Base-by-base conservation (phyloP, 1,140 invertebrate species). In the Zeugodacus cucurbitae region DNA sequence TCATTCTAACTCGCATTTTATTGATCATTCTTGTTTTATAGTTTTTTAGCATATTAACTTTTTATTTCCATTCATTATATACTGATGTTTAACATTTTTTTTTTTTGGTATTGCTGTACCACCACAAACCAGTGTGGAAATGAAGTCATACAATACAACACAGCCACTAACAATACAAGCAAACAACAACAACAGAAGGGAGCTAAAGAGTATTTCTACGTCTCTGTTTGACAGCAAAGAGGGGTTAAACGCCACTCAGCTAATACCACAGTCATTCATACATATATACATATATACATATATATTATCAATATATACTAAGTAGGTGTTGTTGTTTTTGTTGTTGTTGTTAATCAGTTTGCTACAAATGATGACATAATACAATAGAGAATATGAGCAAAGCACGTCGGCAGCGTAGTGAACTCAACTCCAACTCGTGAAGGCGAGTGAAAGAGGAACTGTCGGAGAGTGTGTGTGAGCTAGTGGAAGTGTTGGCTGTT, bases 331-430 rank as follows among this genome's bases (percentile, higher is more conserved):
- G 14, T 70, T 26, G 6, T 14, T 48, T 20, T 41, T 82, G 17
- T 74, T 74, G 32, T 74, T 74, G 34, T 48, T 44, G 20, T 26
- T 37, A 37, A 74, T 4, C 32, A 74, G 32, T 82, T 70, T 82
- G 26, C 74, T 34, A 82, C 74, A 48, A 82, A 82, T 82, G 41
- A 82, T 82, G 74, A 82, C 74, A 48, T 82, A 82, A 82, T 82
- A 29, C 74, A 29, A 11, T 26, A 82, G 17, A 82, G 74, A 48
- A 48, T 82, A 54, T 48, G 41, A 44, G 41, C 74, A 22, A 2
- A 26, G 41, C n/a, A 11, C 58, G 26, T 26, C 58, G 8, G 1
- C 22, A 8, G 58, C 11, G 41, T 26, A 82, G 41, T 44, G 22
- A 54, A 82, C n/a, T 82, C 70, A 22, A 74, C 37, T 74, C 37